phyloP scores from a whole-genome alignment of 2,797 vertebrate species.

The Sylvia borin region DNA sequence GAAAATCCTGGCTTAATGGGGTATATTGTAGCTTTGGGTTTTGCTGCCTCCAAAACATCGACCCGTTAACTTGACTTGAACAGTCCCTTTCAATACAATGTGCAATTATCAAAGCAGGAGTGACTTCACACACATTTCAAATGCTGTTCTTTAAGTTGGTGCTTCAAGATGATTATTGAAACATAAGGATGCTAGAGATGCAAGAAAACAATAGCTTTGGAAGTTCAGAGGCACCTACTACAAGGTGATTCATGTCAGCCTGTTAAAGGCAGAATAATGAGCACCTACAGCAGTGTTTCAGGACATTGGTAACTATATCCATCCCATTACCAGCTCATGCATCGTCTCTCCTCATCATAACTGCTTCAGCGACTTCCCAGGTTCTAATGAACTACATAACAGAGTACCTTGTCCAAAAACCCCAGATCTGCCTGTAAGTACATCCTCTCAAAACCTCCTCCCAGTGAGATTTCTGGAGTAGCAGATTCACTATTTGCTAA shows the following conservation, averaged over 20 bases:
- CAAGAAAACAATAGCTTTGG: neutral
- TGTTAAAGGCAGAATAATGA: neutral
- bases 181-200: neutral
- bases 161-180: neutral
- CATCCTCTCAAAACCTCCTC: neutral
- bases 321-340: neutral
- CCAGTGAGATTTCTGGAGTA: neutral
- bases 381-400: neutral
- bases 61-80: neutral
- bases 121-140: neutral
- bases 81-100: neutral
- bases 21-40: neutral
- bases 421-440: neutral
- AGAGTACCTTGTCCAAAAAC: neutral
- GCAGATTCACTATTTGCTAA: neutral
- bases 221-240: neutral
- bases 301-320: neutral
- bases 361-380: neutral
- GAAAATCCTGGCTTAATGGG: neutral
- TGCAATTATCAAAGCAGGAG: neutral
- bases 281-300: neutral
- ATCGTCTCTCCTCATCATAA: neutral
- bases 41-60: rapidly evolving
- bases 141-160: neutral
- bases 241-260: neutral